Percentiles rank a stretch among this genome's conserved stretches.
These are phyloP conservation scores for Gulo gulo DNA, from an alignment of 2,113 vertebrate species.

Conservation along the genomic window DNA sequence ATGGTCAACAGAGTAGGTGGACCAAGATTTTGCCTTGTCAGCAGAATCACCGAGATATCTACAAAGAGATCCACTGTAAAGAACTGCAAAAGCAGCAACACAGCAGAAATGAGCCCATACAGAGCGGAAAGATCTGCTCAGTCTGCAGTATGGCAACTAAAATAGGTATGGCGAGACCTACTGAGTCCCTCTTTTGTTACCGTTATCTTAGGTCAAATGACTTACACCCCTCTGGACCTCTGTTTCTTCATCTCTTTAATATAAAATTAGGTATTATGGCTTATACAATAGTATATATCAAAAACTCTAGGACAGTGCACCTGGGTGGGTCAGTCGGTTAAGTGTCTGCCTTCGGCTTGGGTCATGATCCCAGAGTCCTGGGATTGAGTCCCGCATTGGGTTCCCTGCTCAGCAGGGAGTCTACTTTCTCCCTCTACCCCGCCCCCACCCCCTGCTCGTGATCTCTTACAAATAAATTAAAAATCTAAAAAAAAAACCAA, in stretches of 20 bases:
- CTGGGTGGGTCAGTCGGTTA: neutral
- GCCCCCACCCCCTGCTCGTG: no score
- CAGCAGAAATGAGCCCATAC: neutral
- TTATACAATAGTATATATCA: neutral
- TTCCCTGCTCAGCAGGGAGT: neutral
- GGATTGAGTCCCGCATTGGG: neutral
- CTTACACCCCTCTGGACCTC: neutral
- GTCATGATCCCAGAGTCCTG: no score
- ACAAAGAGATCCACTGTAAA: neutral
- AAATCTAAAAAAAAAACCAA: neutral
- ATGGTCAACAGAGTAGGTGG: neutral
- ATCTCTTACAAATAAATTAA: neutral
- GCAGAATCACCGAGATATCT: neutral
- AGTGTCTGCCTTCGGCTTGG: neutral
- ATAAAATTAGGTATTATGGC: neutral
- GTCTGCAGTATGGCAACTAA: neutral
- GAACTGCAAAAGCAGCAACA: neutral
- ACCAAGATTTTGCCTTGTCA: neutral
- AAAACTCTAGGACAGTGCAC: neutral
- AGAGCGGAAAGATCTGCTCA: neutral
- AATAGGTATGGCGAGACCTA: neutral
- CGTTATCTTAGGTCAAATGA: neutral
- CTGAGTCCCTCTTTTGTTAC: neutral
- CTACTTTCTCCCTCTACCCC: neutral
- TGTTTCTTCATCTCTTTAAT: neutral